phyloP scores from a whole-genome alignment of 2,888 invertebrate species.

The Buathra laborator region DNA sequence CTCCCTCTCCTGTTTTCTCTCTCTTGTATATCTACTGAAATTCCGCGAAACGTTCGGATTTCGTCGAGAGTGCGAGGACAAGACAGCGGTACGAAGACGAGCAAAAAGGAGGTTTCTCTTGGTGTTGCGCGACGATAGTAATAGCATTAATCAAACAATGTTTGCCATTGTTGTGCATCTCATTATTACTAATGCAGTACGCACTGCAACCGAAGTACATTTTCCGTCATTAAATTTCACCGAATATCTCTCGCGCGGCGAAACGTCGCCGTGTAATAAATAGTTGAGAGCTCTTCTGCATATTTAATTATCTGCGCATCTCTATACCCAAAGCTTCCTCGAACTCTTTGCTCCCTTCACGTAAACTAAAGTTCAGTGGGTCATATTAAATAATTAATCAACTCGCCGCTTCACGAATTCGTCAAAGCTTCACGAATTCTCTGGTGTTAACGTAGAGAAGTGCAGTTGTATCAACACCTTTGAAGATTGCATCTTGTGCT shows the following conservation, averaged over 20 bases:
- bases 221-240: neutral
- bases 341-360: neutral
- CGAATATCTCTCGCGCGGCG: conserved; percentile 9
- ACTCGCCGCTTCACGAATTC: neutral
- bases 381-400: neutral
- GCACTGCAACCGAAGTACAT: neutral
- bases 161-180: conserved; percentile 37
- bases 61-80: conserved; percentile 47
- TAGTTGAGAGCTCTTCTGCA: neutral
- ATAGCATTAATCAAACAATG: conserved; percentile 46
- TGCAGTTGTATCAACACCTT: neutral
- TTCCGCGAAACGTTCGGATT: conserved; percentile 57
- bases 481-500: too few species aligned
- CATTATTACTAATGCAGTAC: neutral
- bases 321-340: neutral
- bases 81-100: conserved; percentile 33
- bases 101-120: neutral
- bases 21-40: conserved; percentile 25
- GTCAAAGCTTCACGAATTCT: neutral
- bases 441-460: neutral
- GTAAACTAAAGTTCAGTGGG: neutral
- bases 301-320: neutral
- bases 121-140: conserved; percentile 40
- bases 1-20: conserved; percentile 13
- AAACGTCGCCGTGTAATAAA: neutral